These are phyloP conservation scores for Erpobdella octoculata DNA, from an alignment of 2,888 invertebrate genomes.

Conservation along the genomic window DNA sequence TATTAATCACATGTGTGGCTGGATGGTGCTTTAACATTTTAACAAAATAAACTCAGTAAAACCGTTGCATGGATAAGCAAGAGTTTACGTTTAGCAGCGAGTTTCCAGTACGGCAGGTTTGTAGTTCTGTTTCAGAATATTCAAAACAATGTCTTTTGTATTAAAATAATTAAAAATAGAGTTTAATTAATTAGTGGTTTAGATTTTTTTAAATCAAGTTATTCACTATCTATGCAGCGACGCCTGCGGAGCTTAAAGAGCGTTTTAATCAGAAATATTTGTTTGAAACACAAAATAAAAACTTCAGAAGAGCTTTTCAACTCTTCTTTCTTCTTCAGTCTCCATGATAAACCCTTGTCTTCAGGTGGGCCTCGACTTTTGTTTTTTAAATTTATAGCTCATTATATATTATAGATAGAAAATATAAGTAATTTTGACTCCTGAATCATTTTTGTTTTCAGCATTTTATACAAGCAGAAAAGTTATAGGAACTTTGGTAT, in stretches of 20 bases:
- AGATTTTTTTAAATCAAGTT: no score
- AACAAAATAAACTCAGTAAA: no score
- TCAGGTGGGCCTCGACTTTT: background rate
- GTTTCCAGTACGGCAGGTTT: background rate
- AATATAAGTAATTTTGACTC: background rate
- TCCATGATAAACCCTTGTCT: background rate
- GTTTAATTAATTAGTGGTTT: no score
- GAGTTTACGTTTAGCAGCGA: no score
- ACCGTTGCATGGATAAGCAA: no score
- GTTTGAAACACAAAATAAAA: constrained; percentile 5
- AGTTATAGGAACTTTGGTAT: background rate
- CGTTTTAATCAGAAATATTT: constrained; percentile 7
- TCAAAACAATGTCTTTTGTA: background rate
- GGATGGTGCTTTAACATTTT: no score
- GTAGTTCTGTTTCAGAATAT: background rate
- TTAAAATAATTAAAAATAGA: no score
- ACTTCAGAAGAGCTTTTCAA: background rate
- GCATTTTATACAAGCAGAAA: background rate
- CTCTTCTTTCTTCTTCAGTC: constrained; percentile 7
- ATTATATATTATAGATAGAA: background rate
- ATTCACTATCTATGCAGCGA: no score
- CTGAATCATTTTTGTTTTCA: background rate
- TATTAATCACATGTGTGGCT: no score
- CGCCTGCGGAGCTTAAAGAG: background rate
- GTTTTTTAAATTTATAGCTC: no score